These are phyloP conservation scores for Deroptyus accipitrinus DNA, from an alignment of 2,113 vertebrate genomes.

Conservation along the genomic window DNA sequence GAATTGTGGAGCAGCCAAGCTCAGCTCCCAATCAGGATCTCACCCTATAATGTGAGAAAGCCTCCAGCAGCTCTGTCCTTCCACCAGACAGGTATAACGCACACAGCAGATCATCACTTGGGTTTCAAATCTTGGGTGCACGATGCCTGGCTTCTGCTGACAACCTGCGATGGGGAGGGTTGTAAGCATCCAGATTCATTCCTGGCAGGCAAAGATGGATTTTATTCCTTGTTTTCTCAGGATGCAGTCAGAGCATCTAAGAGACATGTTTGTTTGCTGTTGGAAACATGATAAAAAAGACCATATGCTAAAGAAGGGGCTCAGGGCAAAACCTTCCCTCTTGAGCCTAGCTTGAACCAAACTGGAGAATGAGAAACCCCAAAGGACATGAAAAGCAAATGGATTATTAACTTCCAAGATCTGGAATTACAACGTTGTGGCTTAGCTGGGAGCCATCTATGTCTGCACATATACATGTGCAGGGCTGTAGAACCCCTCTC, in stretches of 20 bases:
- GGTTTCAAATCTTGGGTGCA: accelerated
- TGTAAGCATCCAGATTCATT: not conserved
- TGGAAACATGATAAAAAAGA: not conserved
- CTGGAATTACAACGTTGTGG: not conserved
- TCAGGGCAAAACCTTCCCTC: not conserved
- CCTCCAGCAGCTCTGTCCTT: conserved; percentile 19
- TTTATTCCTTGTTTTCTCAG: not conserved
- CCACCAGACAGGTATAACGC: not conserved
- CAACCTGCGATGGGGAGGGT: not conserved
- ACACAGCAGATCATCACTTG: not conserved
- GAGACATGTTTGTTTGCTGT: not conserved
- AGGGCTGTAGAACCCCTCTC: not conserved
- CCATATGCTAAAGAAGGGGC: not conserved
- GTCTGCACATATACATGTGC: accelerated
- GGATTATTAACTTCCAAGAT: not conserved
- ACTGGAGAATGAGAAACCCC: not conserved
- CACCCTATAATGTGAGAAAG: not conserved
- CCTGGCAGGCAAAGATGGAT: not conserved
- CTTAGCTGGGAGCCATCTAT: not conserved
- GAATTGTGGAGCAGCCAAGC: not conserved
- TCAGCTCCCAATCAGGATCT: not conserved
- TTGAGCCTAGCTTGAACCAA: not conserved
- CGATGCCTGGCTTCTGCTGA: not conserved
- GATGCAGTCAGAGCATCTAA: accelerated
- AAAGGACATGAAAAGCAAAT: not conserved